Conservation (phyloP, 2,113 vertebrate genomes). For the Arothron firmamentum region DNA sequence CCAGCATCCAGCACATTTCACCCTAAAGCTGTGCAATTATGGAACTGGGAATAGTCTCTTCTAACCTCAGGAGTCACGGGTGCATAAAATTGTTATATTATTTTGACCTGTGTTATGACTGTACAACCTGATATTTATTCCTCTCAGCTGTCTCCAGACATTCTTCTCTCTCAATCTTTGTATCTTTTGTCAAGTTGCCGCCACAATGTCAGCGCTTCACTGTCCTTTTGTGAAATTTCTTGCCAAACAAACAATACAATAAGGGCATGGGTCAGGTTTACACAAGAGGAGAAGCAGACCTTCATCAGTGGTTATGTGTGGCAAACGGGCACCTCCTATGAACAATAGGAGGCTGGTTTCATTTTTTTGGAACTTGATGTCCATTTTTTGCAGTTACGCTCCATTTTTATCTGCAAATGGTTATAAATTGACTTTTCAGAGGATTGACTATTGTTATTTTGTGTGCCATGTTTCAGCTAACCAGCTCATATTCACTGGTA, state of each 20-base stretch:
- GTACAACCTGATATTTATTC: slow-evolving; percentile 8
- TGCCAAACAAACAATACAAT: slow-evolving; percentile 6
- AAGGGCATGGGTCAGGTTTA: background rate
- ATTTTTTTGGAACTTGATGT: no score
- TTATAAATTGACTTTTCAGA: no score
- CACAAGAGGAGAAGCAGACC: no score
- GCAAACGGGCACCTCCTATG: no score
- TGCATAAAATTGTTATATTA: slow-evolving; percentile 14
- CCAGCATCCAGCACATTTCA: slow-evolving; percentile 5
- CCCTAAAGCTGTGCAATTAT: slow-evolving; percentile 16
- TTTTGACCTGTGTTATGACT: slow-evolving; percentile 21
- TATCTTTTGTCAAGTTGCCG: background rate
- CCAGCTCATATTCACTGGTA: no score
- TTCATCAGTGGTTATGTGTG: no score
- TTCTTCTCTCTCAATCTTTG: background rate
- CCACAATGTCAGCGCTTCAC: background rate
- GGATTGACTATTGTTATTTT: no score
- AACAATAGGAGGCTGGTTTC: no score
- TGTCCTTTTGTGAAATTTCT: background rate
- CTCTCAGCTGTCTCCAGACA: background rate
- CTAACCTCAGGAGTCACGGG: slow-evolving; percentile 15
- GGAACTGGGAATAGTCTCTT: slow-evolving; percentile 1
- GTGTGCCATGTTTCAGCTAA: no score
- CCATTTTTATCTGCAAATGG: no score
- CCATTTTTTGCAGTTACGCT: no score